Percentiles rank a stretch among this genome's conserved stretches.
phyloP scores from a whole-genome alignment of 35 echinoderm and acorn worm species.

The Ptychodera flava region DNA sequence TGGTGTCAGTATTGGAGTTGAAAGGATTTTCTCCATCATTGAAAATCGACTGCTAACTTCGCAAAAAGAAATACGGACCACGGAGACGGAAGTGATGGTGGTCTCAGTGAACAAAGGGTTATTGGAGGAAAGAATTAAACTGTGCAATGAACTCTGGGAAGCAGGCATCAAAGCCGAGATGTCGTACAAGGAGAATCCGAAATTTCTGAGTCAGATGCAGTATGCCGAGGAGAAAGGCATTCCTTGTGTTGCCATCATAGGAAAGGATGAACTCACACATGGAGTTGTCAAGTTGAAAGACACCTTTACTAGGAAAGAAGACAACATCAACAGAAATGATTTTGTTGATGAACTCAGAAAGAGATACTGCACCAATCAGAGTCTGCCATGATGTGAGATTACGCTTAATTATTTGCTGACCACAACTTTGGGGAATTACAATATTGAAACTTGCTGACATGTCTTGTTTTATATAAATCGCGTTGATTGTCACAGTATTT shows the following conservation, averaged over 20 bases:
- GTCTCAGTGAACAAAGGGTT: conserved; percentile 67
- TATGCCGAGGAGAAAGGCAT: conserved; percentile 74
- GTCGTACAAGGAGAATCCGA: conserved; percentile 83
- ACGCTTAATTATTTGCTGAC: too few species aligned
- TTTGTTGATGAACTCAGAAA: too few species aligned
- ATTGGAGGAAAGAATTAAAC: conserved; percentile 81
- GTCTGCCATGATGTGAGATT: too few species aligned
- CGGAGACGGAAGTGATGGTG: conserved; percentile 70
- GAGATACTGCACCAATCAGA: too few species aligned
- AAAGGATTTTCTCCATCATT: conserved; percentile 92
- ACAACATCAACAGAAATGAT: too few species aligned
- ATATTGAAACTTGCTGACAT: too few species aligned
- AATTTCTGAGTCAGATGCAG: conserved; percentile 81
- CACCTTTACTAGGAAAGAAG: conserved; percentile 73
- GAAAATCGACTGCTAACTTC: conserved; percentile 53
- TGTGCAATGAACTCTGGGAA: conserved; percentile 82
- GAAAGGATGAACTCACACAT: conserved; percentile 82
- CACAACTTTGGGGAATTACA: too few species aligned
- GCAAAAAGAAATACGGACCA: conserved; percentile 54
- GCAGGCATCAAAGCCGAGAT: conserved; percentile 86
- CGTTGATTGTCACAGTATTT: too few species aligned
- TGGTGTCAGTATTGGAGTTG: conserved; percentile 86
- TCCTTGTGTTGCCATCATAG: conserved; percentile 73
- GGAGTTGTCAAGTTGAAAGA: conserved; percentile 70
- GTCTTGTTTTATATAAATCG: too few species aligned